Evolutionary conservation across 2,888 invertebrate genomes (phyloP).

Genomic region (Andrena bicolor): DNA sequence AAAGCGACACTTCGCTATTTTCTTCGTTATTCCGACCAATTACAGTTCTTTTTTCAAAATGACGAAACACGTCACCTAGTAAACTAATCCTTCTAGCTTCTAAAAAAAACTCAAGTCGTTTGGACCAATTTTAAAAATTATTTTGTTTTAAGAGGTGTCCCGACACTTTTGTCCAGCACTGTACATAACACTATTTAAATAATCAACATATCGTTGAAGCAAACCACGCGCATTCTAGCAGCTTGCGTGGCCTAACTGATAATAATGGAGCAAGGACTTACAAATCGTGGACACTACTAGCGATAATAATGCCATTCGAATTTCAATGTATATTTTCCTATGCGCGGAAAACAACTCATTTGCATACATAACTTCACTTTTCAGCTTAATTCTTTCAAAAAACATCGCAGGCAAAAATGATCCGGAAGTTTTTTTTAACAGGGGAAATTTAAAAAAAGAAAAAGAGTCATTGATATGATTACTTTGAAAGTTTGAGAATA

Average conservation of each 20-base stretch:
- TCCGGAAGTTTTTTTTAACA: too few species aligned
- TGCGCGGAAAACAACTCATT: not conserved
- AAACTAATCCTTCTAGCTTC: too few species aligned
- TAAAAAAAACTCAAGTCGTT: too few species aligned
- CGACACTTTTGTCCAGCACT: not conserved
- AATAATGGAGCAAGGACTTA: slow-evolving; percentile 64
- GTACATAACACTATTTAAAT: not conserved
- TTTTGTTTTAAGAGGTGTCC: too few species aligned
- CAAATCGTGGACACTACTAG: slow-evolving; percentile 64
- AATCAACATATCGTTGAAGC: slow-evolving; percentile 4
- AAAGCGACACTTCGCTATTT: too few species aligned
- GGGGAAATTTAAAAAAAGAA: too few species aligned
- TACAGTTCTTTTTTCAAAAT: too few species aligned
- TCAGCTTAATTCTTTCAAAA: not conserved
- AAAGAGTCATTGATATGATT: too few species aligned
- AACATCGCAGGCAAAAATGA: not conserved
- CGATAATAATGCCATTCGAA: slow-evolving; percentile 59
- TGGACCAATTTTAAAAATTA: too few species aligned
- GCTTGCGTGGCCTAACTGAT: slow-evolving; percentile 64
- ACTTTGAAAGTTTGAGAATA: too few species aligned
- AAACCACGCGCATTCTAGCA: slow-evolving; percentile 16
- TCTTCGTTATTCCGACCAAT: too few species aligned
- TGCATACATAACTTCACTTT: not conserved
- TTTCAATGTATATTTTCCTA: not conserved
- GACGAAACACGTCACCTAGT: too few species aligned